Conservation (phyloP, 2,113 vertebrate genomes). For the Corythoichthys haematopterus region DNA sequence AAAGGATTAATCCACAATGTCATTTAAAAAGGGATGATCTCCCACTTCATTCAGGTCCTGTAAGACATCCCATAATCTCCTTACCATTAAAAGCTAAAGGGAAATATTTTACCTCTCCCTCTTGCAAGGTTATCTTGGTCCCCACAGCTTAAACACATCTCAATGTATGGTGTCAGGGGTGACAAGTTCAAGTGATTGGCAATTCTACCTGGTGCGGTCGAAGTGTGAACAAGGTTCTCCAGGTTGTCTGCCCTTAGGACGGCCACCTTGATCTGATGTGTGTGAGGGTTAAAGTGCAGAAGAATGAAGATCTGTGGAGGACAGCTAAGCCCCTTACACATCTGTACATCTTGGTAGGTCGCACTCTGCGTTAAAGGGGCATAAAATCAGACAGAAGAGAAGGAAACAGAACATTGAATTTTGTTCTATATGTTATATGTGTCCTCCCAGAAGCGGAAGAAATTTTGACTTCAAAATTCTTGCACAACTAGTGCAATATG, state of each 20-base stretch:
- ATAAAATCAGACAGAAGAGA: conserved; percentile 27
- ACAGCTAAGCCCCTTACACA: background rate
- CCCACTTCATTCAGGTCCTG: conserved; percentile 45
- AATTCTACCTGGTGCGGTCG: conserved; percentile 52
- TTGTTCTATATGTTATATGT: background rate
- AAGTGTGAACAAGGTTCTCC: conserved; percentile 27
- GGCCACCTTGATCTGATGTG: conserved; percentile 66
- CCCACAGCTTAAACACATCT: conserved; percentile 23
- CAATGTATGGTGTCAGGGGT: conserved; percentile 4
- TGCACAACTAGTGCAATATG: too few species aligned
- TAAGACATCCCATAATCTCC: conserved; percentile 68
- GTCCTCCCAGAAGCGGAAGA: background rate
- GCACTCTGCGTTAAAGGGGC: conserved; percentile 40
- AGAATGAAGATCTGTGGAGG: conserved; percentile 56
- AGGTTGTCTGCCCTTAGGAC: conserved; percentile 67
- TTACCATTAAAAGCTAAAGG: conserved; percentile 69
- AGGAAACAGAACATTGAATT: background rate
- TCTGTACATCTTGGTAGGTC: conserved; percentile 23
- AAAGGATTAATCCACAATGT: conserved; percentile 70
- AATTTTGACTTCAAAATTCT: background rate
- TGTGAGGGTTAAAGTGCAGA: conserved; percentile 66
- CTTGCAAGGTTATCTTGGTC: conserved; percentile 30
- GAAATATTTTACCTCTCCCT: conserved; percentile 54
- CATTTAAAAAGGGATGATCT: conserved; percentile 69
- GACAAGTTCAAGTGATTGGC: background rate